Evolutionary conservation across 2,888 invertebrate genomes (phyloP).

Genomic region (Torymus texanus): DNA sequence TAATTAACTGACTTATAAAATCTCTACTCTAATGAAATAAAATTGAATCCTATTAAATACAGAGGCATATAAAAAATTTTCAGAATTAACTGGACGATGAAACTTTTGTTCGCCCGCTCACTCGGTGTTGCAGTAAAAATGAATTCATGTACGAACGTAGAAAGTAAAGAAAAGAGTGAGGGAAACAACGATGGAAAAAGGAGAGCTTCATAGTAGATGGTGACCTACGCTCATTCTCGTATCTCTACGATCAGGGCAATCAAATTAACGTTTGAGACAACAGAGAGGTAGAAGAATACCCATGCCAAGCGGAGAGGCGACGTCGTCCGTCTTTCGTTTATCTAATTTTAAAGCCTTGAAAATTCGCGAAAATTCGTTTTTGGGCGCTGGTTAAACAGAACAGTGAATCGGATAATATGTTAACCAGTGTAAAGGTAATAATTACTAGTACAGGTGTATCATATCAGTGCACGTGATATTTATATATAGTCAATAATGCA

Average conservation of each 20-base stretch:
- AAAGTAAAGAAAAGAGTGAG: no score
- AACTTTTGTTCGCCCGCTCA: no score
- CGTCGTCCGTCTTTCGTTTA: no score
- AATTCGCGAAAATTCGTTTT: constrained; percentile 10
- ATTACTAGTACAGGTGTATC: constrained; percentile 32
- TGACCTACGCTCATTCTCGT: constrained; percentile 3
- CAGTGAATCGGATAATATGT: constrained; percentile 18
- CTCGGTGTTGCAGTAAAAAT: no score
- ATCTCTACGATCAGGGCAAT: constrained; percentile 6
- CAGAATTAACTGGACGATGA: no score
- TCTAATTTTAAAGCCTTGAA: constrained; percentile 25
- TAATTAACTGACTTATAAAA: no score
- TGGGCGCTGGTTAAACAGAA: neutral
- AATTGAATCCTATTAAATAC: no score
- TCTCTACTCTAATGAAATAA: no score
- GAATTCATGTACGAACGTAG: no score
- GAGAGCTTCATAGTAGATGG: neutral
- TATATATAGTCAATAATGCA: constrained; percentile 21
- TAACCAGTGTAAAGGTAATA: constrained; percentile 22
- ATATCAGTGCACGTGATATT: constrained; percentile 1
- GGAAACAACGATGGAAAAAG: no score
- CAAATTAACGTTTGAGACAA: constrained; percentile 21
- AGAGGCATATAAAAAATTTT: no score
- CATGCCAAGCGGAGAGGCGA: constrained; percentile 25
- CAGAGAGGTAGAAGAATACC: constrained; percentile 1